Evolutionary conservation across 2,888 invertebrate species (phyloP), one percentile per base, ranked within the genome.

Genomic region (Griposia aprilina): DNA sequence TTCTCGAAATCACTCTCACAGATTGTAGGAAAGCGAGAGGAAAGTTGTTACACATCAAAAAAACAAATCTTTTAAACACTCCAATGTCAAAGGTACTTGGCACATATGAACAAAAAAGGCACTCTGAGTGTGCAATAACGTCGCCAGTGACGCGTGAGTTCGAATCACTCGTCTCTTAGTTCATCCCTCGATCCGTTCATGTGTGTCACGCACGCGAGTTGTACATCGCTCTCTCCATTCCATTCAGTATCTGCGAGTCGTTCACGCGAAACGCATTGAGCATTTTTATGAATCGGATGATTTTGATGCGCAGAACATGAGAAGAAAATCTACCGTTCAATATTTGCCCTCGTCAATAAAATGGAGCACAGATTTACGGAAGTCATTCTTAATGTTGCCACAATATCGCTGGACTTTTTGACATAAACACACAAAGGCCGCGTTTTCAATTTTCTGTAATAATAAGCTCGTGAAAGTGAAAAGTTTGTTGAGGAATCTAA

Each of bases 401-500:
- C 65, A 74, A 78, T 76, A 75, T 74, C 73, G 59, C 52, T 59
- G 48, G 73, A 78, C 73, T 80, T 81, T 76, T 80, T 76, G 80
- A 76, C 77, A 55, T 79, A 74, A 80, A 79, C 78, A 81, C 71
- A 88, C 85, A 80, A 83, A 69, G 71, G 79, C 69, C 78, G 50
- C 57, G 57, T 77, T 85, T 74, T 77, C 30, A 87, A 84, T 70
- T 85, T 85, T 85, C 63, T 67, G 81, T 76, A 84, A 84, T 80
- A 87, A 82, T 81, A 84, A 86, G 82, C 82, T 84, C 50, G 73
- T 74, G 86, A 79, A 88, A 89, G 88, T 86, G 85, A 78, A 73
- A 89, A 88, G 89, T 88, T 88, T 80, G 80, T 76, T 74, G 26
- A 69, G 74, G 36, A 84, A 89, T 84, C 80, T 84, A 80, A 87